Percentiles rank a stretch among this genome's conserved stretches.
phyloP scores from a whole-genome alignment of 2,888 invertebrate species.

The Sclerodermus sp. region DNA sequence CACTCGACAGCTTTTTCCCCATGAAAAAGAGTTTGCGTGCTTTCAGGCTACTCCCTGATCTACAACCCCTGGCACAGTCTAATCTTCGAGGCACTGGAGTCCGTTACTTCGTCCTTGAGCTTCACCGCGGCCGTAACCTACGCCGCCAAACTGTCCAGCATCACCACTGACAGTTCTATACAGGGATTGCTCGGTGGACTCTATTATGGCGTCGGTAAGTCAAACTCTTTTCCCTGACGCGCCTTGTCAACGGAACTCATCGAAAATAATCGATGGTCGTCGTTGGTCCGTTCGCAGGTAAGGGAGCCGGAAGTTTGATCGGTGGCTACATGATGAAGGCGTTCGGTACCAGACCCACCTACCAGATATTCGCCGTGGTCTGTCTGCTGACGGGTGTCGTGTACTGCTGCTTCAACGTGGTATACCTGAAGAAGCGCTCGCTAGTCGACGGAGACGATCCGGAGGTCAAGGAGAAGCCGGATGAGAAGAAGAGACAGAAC shows the following conservation, averaged over 20 bases:
- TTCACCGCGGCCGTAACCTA: constrained; percentile 79
- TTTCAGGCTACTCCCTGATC: constrained; percentile 71
- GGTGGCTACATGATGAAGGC: constrained; percentile 76
- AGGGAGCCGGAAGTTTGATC: constrained; percentile 74
- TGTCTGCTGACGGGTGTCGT: constrained; percentile 68
- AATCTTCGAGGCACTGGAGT: constrained; percentile 77
- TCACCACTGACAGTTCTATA: constrained; percentile 74
- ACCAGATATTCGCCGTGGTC: constrained; percentile 69
- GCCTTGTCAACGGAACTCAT: no score
- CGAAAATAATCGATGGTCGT: no score
- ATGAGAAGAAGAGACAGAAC: constrained; percentile 14
- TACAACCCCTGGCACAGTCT: constrained; percentile 77
- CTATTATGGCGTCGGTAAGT: constrained; percentile 77
- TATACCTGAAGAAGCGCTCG: constrained; percentile 65
- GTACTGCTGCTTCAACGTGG: constrained; percentile 70
- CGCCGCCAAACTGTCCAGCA: constrained; percentile 72
- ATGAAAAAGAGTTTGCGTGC: no score
- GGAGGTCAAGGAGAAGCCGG: constrained; percentile 63
- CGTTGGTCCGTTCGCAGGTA: constrained; percentile 60
- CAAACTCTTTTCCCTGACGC: no score
- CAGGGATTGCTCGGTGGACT: constrained; percentile 77
- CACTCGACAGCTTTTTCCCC: no score
- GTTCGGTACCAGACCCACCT: constrained; percentile 72
- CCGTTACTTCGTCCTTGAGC: constrained; percentile 73
- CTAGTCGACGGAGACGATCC: constrained; percentile 61